Evolutionary conservation across 1,140 invertebrate species (phyloP), one percentile per base, ranked within the genome.

Genomic region (Oryctes rhinoceros): DNA sequence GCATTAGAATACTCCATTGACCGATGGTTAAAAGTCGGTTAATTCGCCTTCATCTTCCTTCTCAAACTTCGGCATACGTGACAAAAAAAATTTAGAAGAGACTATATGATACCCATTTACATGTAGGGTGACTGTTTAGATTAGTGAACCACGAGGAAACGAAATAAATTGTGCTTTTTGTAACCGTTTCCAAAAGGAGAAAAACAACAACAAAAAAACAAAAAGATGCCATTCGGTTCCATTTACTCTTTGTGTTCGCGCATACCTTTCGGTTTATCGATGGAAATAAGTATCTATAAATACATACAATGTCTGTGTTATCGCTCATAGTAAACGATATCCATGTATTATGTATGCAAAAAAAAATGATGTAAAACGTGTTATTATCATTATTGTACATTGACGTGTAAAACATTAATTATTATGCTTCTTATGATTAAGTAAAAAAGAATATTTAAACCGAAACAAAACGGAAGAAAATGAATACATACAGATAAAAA

Each of bases 1-100:
- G 96, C 96, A 75, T 88, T 98, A 84, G 96, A 97, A 88, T 98
- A 97, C 87, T 98, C 97, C 67, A 98, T 99, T 87, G 96, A 98
- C 89, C 91, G 96, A 84, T 99, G 97, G 97, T 95, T 98, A 87
- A 96, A 97, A 90, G 94, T 96, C 86, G 94, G 93, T 89, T 95
- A 93, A 24, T 67, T 67, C 20, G 20, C 20, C 10, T 67, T 35
- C 18, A 67, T 35, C 18, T 24, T 67, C 11, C 20, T 18, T 18
- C 18, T 53, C 20, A 67, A 67, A 5, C 65, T 11, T 6, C 15
- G 48, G 4, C 11, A 24, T 47, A 80, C 76, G 62, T n/a, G 49
- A 53, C 13, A 59, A 78, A 39, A 59, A n/a, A 47, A 9, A 78
- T 20, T 13, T 48, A 80, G 49, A 78, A 53, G 65, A 24, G 65